These are phyloP conservation scores for Brachionus manjavacas DNA, from an alignment of 1,140 invertebrate species.

Conservation along the genomic window DNA sequence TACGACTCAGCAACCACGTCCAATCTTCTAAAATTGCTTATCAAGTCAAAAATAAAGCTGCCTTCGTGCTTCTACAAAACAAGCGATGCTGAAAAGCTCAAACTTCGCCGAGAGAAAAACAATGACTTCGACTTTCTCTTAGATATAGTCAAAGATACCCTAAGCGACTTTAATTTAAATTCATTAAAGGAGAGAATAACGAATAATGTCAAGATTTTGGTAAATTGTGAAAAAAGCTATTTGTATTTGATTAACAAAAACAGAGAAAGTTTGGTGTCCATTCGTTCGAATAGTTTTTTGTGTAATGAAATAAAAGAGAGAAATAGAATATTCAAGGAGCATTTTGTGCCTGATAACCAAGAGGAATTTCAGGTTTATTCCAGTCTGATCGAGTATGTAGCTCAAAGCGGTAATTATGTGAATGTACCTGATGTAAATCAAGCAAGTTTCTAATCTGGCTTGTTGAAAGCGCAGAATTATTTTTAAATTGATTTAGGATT, in stretches of 20 bases:
- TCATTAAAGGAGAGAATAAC: background rate
- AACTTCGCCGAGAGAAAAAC: background rate
- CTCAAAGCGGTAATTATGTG: slow-evolving; percentile 47
- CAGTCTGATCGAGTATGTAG: slow-evolving; percentile 47
- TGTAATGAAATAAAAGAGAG: background rate
- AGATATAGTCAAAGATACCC: background rate
- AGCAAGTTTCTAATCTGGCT: slow-evolving; percentile 48
- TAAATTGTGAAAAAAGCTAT: background rate
- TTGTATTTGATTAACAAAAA: slow-evolving; percentile 14
- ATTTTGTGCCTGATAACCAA: background rate
- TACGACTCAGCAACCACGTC: background rate
- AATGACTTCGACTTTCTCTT: slow-evolving; percentile 18
- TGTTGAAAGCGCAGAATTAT: background rate
- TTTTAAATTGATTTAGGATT: background rate
- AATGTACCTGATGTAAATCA: slow-evolving; percentile 58
- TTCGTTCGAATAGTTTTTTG: background rate
- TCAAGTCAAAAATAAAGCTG: slow-evolving; percentile 13
- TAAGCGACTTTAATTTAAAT: background rate
- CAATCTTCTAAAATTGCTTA: background rate
- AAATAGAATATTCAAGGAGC: background rate
- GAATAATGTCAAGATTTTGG: background rate
- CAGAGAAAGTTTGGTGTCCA: background rate
- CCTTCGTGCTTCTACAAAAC: slow-evolving; percentile 19
- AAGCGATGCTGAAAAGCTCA: background rate
- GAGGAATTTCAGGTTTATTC: background rate